Conservation (phyloP, 2,113 vertebrate species). For the Muntiacus muntjak region DNA sequence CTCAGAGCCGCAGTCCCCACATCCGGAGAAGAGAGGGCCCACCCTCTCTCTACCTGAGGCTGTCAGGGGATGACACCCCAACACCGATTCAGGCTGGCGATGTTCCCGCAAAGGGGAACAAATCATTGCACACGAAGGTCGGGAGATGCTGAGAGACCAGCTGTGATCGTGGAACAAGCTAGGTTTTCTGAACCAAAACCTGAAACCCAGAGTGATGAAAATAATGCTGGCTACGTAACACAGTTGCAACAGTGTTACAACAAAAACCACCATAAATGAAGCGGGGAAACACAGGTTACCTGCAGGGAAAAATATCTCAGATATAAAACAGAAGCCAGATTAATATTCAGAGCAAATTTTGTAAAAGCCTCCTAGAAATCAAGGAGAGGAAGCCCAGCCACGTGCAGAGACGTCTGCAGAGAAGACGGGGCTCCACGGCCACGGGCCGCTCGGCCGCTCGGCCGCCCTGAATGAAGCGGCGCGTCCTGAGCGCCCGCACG, state of each 20-base stretch:
- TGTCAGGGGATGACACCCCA: accelerated
- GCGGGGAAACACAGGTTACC: neutral
- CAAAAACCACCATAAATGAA: neutral
- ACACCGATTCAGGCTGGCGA: accelerated
- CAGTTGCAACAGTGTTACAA: too few species aligned
- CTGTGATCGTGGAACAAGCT: accelerated
- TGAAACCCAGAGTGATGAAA: too few species aligned
- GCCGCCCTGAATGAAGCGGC: accelerated
- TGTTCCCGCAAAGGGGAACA: accelerated
- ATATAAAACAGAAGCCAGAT: neutral
- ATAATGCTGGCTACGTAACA: accelerated
- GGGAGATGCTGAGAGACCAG: accelerated
- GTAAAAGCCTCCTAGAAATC: neutral
- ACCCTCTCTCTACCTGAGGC: accelerated
- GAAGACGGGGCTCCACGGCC: accelerated
- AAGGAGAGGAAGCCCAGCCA: accelerated
- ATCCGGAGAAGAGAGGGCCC: neutral
- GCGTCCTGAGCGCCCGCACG: accelerated
- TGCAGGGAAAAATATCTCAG: neutral
- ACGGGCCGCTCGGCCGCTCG: accelerated
- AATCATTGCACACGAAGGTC: accelerated
- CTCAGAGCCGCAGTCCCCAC: too few species aligned
- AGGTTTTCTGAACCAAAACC: neutral
- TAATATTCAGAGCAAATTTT: neutral
- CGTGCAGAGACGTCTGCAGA: accelerated